Evolutionary conservation across 2,113 vertebrate species (phyloP).

Genomic region (Gobius niger): DNA sequence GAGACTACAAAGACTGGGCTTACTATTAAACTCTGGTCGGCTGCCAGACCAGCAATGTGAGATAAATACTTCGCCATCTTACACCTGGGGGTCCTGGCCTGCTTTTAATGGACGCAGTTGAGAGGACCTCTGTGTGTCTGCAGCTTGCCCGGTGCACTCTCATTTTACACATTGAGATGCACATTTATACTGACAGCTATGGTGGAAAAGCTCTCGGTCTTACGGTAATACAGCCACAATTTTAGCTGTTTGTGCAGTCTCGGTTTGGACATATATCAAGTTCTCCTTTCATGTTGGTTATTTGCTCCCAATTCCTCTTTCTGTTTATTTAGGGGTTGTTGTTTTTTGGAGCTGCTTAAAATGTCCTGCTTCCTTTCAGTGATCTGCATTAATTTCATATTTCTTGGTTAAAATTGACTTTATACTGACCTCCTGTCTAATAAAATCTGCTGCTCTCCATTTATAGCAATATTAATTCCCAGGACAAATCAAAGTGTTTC

Average conservation of each 20-base stretch:
- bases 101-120: slow-evolving; percentile 54
- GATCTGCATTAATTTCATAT: background rate
- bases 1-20: slow-evolving; percentile 55
- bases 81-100: slow-evolving; percentile 63
- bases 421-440: too few species aligned
- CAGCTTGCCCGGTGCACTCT: slow-evolving; percentile 15
- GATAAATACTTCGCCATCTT: slow-evolving; percentile 70
- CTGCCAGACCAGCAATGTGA: slow-evolving; percentile 68
- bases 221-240: background rate
- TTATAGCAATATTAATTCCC: too few species aligned
- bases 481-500: too few species aligned
- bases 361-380: background rate
- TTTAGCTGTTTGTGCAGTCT: background rate
- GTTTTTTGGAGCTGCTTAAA: background rate
- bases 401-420: too few species aligned
- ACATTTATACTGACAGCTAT: slow-evolving; percentile 9
- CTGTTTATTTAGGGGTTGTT: background rate
- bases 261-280: background rate
- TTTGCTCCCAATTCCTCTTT: background rate
- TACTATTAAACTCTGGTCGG: slow-evolving; percentile 60
- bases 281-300: background rate
- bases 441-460: too few species aligned
- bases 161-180: slow-evolving; percentile 32
- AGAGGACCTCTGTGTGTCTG: slow-evolving; percentile 51
- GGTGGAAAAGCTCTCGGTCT: background rate